Evolutionary conservation across 2,888 invertebrate genomes (phyloP), one percentile per base, ranked within the genome.

Genomic region (Pseudococcus viburni): DNA sequence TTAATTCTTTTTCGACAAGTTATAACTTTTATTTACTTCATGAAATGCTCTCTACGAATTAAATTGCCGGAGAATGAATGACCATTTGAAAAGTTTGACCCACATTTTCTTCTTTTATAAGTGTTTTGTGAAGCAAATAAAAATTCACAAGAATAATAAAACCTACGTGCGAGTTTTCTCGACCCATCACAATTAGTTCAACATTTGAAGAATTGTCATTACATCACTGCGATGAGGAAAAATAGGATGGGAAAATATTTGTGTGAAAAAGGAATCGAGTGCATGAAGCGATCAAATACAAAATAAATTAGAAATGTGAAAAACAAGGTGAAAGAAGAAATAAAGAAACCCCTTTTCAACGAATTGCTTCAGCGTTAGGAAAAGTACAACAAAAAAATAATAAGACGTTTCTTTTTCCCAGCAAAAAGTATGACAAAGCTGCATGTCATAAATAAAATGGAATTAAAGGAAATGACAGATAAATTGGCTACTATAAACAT

Each of bases 401-500:
- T 86, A 86, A 86, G 64, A 73, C 42, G 15, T 39, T 68, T 33
- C n/a, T 42, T 86, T 86, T 59, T 59, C 39, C 19, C 7, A 39
- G 59, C 15, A 64, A 86, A 86, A 68, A 42, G 64, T 86, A 86
- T 86, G 86, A 86, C 86, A 86, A 86, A 86, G 86, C 86, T 86
- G 85, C 33, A 86, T 86, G 86, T 86, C 86, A 86, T 86, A 86
- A 86, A 86, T 86, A 86, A 86, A 64, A 86, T 46, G 73, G 86
- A 64, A 42, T 86, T 86, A 86, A 86, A 86, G 73, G 73, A 86
- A 86, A 86, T 86, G 86, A 86, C 86, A 86, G 86, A 86, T 86
- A 86, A 86, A 86, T 86, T 86, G 86, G 86, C 86, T 86, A 86
- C 86, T 86, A 86, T 86, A 86, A 86, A 86, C 86, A 86, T 86